Evolutionary conservation across 2,113 vertebrate genomes (phyloP).

Genomic region (Tretioscincus oriximinensis): DNA sequence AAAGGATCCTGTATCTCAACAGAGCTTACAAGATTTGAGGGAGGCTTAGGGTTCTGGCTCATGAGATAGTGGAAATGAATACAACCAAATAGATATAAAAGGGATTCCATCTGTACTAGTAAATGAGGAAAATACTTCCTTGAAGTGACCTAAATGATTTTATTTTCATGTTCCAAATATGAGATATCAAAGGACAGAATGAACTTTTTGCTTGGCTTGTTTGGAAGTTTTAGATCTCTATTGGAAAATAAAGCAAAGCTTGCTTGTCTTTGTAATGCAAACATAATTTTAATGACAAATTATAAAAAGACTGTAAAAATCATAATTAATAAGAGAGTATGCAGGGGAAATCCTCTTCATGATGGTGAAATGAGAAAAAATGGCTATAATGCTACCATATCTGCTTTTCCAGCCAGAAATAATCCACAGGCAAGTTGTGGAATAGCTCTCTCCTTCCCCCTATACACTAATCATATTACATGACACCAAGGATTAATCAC

Average conservation of each 20-base stretch:
- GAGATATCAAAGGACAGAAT: not conserved
- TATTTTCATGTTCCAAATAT: not conserved
- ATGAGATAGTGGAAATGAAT: not conserved
- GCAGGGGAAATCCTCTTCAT: not conserved
- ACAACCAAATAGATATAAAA: not conserved
- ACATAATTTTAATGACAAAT: not conserved
- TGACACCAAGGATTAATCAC: not conserved
- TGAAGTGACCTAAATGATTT: not conserved
- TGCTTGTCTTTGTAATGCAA: not conserved
- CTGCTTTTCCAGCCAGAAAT: not conserved
- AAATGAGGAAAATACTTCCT: not conserved
- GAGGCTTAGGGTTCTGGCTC: not conserved
- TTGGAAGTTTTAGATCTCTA: not conserved
- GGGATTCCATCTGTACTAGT: not conserved
- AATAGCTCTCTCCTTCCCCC: not conserved
- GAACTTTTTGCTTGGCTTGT: not conserved
- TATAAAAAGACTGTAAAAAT: not conserved
- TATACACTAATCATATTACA: not conserved
- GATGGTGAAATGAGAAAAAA: slow-evolving; percentile 3
- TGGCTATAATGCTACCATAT: not conserved
- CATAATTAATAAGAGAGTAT: not conserved
- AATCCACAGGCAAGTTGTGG: not conserved
- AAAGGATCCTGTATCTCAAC: not conserved
- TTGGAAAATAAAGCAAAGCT: not conserved
- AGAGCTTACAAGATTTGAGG: not conserved